Evolutionary conservation across 1,140 invertebrate genomes (phyloP).

Genomic region (Harlomillsia oculata): DNA sequence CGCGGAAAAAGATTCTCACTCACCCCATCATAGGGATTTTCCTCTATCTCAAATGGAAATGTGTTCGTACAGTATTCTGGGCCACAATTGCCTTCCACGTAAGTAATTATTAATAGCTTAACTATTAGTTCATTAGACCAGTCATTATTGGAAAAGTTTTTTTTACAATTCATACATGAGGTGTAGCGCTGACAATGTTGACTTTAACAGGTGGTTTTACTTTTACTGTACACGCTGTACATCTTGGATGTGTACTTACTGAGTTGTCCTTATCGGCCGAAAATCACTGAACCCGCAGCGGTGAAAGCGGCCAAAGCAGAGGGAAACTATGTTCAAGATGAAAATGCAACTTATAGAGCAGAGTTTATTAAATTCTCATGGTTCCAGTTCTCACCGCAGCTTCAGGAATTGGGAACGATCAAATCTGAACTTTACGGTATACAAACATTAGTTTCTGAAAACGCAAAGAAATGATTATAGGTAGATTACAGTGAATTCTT

Average conservation of each 20-base stretch:
- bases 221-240: slow-evolving; percentile 58
- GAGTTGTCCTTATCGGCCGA: slow-evolving; percentile 35
- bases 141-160: neutral
- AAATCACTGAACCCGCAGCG: slow-evolving; percentile 31
- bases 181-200: too few species aligned
- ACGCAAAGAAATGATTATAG: neutral
- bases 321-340: slow-evolving; percentile 23
- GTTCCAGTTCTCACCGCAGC: slow-evolving; percentile 30
- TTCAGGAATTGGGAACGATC: slow-evolving; percentile 21
- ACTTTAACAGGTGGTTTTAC: slow-evolving; percentile 47
- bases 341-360: slow-evolving; percentile 25
- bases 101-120: slow-evolving; percentile 3
- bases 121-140: neutral
- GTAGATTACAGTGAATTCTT: neutral
- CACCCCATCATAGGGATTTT: slow-evolving; percentile 73
- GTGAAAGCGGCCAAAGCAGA: slow-evolving; percentile 33
- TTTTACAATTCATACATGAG: neutral
- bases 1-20: slow-evolving; percentile 49
- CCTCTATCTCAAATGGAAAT: slow-evolving; percentile 66
- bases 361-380: slow-evolving; percentile 35
- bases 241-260: slow-evolving; percentile 48
- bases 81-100: slow-evolving; percentile 67
- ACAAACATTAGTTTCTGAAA: neutral
- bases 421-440: slow-evolving; percentile 23
- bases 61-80: slow-evolving; percentile 70